A percentile compares a stretch with the other conserved stretches of the same genome.
Conservation (phyloP, 2,888 invertebrate genomes). For the Agrenia bidenticulata region DNA sequence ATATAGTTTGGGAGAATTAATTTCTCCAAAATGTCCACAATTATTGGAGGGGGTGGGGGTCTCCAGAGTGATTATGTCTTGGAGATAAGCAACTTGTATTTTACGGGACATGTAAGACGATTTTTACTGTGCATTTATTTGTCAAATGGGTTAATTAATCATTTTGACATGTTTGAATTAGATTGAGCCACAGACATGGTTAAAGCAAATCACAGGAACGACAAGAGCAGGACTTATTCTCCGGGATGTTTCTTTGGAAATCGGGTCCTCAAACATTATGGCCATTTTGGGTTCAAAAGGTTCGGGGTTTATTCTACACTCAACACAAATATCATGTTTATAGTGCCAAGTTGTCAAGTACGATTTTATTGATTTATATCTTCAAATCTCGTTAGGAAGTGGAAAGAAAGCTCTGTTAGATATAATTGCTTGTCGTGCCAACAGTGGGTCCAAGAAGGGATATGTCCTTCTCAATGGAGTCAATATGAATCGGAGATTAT, state of each 20-base stretch:
- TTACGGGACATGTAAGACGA: slow-evolving; percentile 76
- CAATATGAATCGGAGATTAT: slow-evolving; percentile 75
- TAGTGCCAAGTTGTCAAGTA: no score
- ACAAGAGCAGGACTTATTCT: slow-evolving; percentile 82
- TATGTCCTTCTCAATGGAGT: slow-evolving; percentile 83
- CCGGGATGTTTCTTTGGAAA: slow-evolving; percentile 87
- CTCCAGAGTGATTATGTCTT: slow-evolving; percentile 73
- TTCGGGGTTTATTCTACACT: no score
- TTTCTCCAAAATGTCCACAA: slow-evolving; percentile 2
- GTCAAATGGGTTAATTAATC: neutral
- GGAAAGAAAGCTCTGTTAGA: slow-evolving; percentile 93
- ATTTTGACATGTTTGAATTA: slow-evolving; percentile 55
- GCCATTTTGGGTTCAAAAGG: slow-evolving; percentile 91
- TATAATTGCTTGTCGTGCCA: slow-evolving; percentile 66
- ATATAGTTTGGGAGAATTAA: no score
- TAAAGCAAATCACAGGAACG: slow-evolving; percentile 72
- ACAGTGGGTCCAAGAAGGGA: slow-evolving; percentile 64
- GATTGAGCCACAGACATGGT: slow-evolving; percentile 78
- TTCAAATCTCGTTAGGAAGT: slow-evolving; percentile 76
- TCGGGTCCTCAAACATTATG: slow-evolving; percentile 89
- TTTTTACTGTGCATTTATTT: slow-evolving; percentile 6
- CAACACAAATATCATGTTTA: no score
- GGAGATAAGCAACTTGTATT: slow-evolving; percentile 83
- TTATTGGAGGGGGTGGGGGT: slow-evolving; percentile 18
- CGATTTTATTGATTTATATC: neutral